Evolutionary conservation across 2,888 invertebrate species (phyloP).

Genomic region (Amaurobius ferox): DNA sequence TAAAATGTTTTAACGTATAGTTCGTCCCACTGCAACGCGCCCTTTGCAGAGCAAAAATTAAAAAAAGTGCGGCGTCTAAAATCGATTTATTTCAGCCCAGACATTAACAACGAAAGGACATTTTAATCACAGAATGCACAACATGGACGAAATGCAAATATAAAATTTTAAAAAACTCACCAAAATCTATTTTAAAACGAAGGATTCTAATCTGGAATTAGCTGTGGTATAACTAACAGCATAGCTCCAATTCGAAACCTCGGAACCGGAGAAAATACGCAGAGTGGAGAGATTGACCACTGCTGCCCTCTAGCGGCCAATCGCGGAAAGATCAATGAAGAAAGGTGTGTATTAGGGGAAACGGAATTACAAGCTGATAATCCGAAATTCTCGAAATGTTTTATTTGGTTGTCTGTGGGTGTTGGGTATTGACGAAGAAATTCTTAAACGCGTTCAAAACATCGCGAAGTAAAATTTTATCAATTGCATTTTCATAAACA

Average conservation of each 20-base stretch:
- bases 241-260: conserved; percentile 57
- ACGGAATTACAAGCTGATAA: too few species aligned
- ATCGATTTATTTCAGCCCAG: conserved; percentile 31
- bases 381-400: too few species aligned
- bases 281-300: conserved; percentile 47
- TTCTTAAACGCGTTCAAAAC: too few species aligned
- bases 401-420: too few species aligned
- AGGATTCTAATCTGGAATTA: conserved; percentile 46
- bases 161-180: conserved; percentile 33
- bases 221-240: conserved; percentile 41
- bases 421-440: too few species aligned
- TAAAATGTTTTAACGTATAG: conserved; percentile 21
- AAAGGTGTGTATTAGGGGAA: not conserved
- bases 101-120: too few species aligned
- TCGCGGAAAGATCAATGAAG: conserved; percentile 50
- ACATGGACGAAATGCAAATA: not conserved
- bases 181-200: conserved; percentile 49
- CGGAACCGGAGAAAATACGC: conserved; percentile 64
- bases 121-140: not conserved
- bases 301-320: conserved; percentile 65
- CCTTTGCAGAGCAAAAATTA: conserved; percentile 31
- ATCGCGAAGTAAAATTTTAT: too few species aligned
- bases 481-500: too few species aligned
- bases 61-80: conserved; percentile 14
- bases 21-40: conserved; percentile 46